Conservation (phyloP, 2,113 vertebrate species). For the Amia ocellicauda region DNA sequence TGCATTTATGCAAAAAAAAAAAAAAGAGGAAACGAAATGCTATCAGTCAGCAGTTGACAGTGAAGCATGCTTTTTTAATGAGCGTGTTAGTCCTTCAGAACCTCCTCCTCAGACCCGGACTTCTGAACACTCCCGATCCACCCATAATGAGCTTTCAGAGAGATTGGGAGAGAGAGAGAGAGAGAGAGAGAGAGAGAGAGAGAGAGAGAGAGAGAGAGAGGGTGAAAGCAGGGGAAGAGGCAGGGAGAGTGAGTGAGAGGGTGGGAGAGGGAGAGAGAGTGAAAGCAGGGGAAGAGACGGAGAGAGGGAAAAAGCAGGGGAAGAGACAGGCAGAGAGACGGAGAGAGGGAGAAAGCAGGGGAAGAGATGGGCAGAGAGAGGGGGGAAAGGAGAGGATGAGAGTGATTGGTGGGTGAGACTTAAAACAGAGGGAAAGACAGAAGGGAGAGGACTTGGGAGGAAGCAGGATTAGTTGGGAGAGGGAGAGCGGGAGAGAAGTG, state of each 20-base stretch:
- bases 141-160: slow-evolving; percentile 2
- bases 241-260: not conserved
- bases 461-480: slow-evolving; percentile 23
- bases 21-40: slow-evolving; percentile 16
- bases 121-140: no score
- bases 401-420: slow-evolving; percentile 8
- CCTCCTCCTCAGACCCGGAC: slow-evolving; percentile 42
- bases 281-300: slow-evolving; percentile 15
- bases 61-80: slow-evolving; percentile 67
- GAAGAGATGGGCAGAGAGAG: slow-evolving; percentile 27
- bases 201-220: slow-evolving; percentile 36
- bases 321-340: slow-evolving; percentile 13
- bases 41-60: slow-evolving; percentile 63
- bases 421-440: slow-evolving; percentile 49
- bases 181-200: slow-evolving; percentile 8
- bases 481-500: slow-evolving; percentile 35
- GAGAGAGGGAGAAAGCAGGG: slow-evolving; percentile 17
- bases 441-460: slow-evolving; percentile 35
- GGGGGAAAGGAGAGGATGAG: slow-evolving; percentile 30
- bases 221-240: slow-evolving; percentile 18
- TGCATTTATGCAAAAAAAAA: slow-evolving; percentile 3
- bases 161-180: not conserved
- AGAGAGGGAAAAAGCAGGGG: slow-evolving; percentile 27
- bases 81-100: slow-evolving; percentile 56
- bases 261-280: slow-evolving; percentile 37